Conservation (phyloP, 2,888 invertebrate species). For the Phortica okadai region DNA sequence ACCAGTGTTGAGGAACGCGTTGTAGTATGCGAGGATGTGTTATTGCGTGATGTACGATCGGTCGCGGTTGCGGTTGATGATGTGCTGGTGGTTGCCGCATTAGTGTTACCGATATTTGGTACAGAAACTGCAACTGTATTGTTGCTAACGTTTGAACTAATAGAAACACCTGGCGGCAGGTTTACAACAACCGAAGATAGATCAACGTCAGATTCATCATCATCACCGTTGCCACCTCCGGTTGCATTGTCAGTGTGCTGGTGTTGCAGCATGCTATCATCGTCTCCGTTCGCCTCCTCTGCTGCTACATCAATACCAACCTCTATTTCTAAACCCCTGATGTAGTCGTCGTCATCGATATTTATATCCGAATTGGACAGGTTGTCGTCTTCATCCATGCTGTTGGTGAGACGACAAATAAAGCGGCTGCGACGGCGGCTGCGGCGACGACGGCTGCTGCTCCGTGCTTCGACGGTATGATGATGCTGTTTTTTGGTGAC, state of each 20-base stretch:
- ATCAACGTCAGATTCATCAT: slow-evolving; percentile 53
- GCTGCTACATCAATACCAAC: slow-evolving; percentile 17
- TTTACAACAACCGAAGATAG: slow-evolving; percentile 47
- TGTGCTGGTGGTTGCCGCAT: slow-evolving; percentile 1
- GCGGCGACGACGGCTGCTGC: not conserved
- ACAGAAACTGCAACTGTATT: not conserved
- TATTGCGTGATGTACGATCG: not conserved
- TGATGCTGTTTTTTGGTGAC: slow-evolving; percentile 53
- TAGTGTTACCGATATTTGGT: not conserved
- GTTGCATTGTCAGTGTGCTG: not conserved
- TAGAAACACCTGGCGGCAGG: slow-evolving; percentile 46
- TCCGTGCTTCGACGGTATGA: not conserved
- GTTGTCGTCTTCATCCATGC: slow-evolving; percentile 74
- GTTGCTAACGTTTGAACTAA: slow-evolving; percentile 20
- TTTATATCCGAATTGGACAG: slow-evolving; percentile 64
- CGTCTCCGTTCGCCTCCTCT: slow-evolving; percentile 45
- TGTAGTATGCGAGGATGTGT: not conserved
- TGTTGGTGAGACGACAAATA: slow-evolving; percentile 43
- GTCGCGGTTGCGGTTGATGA: too few relatives aligned
- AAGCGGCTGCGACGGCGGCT: slow-evolving; percentile 28
- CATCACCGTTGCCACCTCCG: slow-evolving; percentile 34
- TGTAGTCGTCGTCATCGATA: slow-evolving; percentile 53
- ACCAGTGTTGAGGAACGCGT: not conserved
- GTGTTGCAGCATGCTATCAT: slow-evolving; percentile 9
- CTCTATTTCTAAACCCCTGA: slow-evolving; percentile 16